Conservation (phyloP, 2,113 vertebrate genomes). For the Ahaetulla prasina region DNA sequence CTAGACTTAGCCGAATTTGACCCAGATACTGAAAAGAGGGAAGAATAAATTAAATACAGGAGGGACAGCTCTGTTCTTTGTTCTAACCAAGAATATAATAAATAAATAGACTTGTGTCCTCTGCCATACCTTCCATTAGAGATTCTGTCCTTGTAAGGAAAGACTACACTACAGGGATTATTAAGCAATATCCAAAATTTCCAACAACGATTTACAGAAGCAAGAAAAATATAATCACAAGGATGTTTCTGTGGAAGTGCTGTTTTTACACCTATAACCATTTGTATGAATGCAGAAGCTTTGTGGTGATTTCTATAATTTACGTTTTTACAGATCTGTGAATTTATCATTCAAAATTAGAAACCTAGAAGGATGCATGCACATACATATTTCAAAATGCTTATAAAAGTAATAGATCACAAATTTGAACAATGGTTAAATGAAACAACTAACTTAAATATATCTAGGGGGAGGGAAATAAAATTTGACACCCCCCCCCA, state of each 20-base stretch:
- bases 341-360: neutral
- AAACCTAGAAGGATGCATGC: neutral
- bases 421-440: neutral
- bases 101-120: neutral
- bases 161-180: neutral
- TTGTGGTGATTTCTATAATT: neutral
- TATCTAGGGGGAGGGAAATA: neutral
- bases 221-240: neutral
- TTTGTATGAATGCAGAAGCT: neutral
- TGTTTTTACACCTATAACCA: neutral
- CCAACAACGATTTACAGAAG: neutral
- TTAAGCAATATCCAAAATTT: neutral
- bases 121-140: neutral
- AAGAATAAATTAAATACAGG: neutral
- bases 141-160: neutral
- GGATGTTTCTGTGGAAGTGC: neutral
- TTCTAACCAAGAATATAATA: neutral
- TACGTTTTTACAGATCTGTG: neutral
- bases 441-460: neutral
- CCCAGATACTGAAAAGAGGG: neutral
- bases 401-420: neutral
- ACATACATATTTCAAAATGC: neutral
- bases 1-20: neutral
- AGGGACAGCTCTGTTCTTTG: neutral
- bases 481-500: neutral